Evolutionary conservation across 2,888 invertebrate genomes (phyloP), one percentile per base, ranked within the genome.

Genomic region (Argynnis bischoffii): DNA sequence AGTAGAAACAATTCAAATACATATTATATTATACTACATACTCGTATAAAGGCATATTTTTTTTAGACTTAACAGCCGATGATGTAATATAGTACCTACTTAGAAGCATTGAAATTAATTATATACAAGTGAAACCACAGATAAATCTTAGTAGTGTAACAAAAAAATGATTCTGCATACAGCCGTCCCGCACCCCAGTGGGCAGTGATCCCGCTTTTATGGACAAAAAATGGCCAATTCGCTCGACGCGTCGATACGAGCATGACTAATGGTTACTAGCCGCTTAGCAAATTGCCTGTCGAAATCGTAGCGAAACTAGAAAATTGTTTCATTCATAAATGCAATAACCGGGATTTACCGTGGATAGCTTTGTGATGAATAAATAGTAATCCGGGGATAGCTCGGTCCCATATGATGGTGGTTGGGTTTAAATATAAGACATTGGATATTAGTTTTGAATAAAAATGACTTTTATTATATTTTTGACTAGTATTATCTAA

Each of bases 321-420:
- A 91, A 92, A 92, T 91, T 90, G 90, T 92, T 87, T 88, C 89
- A 88, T 90, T 89, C 86, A 89, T 87, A 87, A 88, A 89, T 84
- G 85, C 86, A 84, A 89, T 87, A 81, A 80, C 79, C 77, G 78
- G 88, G 90, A 86, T 89, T 89, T 89, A 76, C 75, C 68, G 75
- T 78, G 81, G 83, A 87, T 86, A 76, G 81, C 76, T 81, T 82
- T 85, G 78, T 84, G 84, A 90, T 88, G 87, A 88, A 90, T 89
- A 89, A 87, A 87, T 82, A 82, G 82, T 74, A 70, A 75, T 75
- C 72, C 67, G 72, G 79, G 86, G 87, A 82, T 85, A 83, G 81
- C 69, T 75, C 67, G 76, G 76, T 81, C 88, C 84, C 87, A 85
- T 83, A 55, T 69, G 69, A 61, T 16, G 35, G 76, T 83, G 85